Evolutionary conservation across 1,140 invertebrate genomes (phyloP), one percentile per base, ranked within the genome.

Genomic region (Forficula auricularia): DNA sequence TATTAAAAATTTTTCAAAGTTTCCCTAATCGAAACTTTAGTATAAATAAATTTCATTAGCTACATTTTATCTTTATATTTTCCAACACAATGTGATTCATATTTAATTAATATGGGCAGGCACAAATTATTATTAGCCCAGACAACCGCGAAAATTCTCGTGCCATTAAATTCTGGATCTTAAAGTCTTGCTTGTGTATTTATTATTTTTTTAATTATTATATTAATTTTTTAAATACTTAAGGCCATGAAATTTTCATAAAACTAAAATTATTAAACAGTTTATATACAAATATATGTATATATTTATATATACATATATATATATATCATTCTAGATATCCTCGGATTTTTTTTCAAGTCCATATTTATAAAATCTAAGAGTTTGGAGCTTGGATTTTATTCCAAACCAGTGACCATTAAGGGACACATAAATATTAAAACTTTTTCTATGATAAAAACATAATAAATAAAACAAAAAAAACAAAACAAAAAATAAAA

Each of bases 21-120:
- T 27, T 27, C 22, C 10, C 10, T 27, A n/a, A 55, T 51, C 8
- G 56, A 31, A 32, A 49, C 54, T 54, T 38, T 10, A 43, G 37
- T 19, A 44, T 19, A 12, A 10, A 34, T 18, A 38, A 15, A 35
- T 34, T 39, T n/a, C 30, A 8, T 32, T 4, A 16, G 16, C 13
- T 32, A 20, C 39, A 44, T 6, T 44, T 31, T 14, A 34, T 27
- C 16, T 41, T 31, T 18, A 38, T 20, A 35, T 42, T 35, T n/a
- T 41, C 12, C n/a, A 33, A 22, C 7, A 16, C 38, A 15, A 38
- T 19, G 33, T 27, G 18, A 16, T 9, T 46, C 43, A 42, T 27
- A 27, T 27, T 27, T 27, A 10, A 27, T 27, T 27, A 27, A 27
- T 6, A 27, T 10, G 22, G 22, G 22, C 22, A 10, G 22, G 22